Evolutionary conservation across 2,888 invertebrate genomes (phyloP), one percentile per base, ranked within the genome.

Genomic region (Omphaloscelis lunosa): DNA sequence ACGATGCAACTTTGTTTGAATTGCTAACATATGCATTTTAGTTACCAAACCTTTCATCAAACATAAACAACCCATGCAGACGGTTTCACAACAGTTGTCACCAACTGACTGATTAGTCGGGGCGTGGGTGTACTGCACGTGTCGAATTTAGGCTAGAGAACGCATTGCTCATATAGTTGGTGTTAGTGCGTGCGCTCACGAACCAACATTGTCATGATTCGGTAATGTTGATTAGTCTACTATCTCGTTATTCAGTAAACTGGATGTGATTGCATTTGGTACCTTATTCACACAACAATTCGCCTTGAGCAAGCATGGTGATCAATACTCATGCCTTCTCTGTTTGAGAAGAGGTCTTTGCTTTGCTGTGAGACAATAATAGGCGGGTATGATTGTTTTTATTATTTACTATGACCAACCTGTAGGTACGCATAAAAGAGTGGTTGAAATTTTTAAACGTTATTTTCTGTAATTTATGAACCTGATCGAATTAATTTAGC

Each of bases 71-170:
- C 74, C 72, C 48, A 79, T 75, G 72, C 66, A 56, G 66, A 83
- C 72, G 74, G 72, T 89, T 84, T 75, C 62, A 65, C 76, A 83
- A 81, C 65, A 65, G 48, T 76, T 83, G 85, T 86, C 85, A 83
- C 74, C 81, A 58, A 69, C 81, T 48, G 56, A 70, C 79, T 86
- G 85, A 86, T 90, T 85, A 80, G 53, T 17, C 9, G 0, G 23
- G 1, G 58, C 51, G 89, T 83, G 87, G 90, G 90, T 72, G 89
- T 48, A 68, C 27, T 65, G 75, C 75, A 85, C 69, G 80, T 84
- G 78, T 86, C 11, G 58, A 53, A 85, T 83, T 83, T 86, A 78
- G 72, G 75, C 73, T 88, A 80, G 20, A 23, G 61, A 34, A 72
- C 27, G 74, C 67, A 62, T 72, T 63, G 69, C 58, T 53, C 69